Evolutionary conservation across 2,113 vertebrate genomes (phyloP).

Genomic region (Trematomus loennbergii): DNA sequence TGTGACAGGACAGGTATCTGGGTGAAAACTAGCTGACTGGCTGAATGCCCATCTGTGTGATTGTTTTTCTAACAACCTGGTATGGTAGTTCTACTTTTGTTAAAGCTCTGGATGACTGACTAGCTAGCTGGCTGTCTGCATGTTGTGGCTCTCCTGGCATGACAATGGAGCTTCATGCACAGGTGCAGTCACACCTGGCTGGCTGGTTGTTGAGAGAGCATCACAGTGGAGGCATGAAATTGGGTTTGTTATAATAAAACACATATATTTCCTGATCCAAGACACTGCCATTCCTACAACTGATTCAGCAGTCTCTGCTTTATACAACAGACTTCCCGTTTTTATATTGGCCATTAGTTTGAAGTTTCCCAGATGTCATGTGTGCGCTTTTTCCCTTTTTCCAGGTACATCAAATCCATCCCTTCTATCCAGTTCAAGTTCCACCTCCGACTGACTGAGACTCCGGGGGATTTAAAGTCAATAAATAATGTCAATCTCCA

Average conservation of each 20-base stretch:
- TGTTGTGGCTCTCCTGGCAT: conserved; percentile 18
- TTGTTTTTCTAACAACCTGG: conserved; percentile 20
- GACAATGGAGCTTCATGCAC: conserved; percentile 31
- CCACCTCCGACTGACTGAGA: conserved; percentile 35
- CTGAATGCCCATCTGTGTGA: conserved; percentile 3
- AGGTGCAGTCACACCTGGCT: conserved; percentile 33
- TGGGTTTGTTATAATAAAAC: not conserved
- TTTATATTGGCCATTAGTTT: conserved; percentile 36
- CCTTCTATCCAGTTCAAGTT: conserved; percentile 14
- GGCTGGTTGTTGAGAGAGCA: not conserved
- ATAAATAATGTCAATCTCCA: conserved; percentile 62
- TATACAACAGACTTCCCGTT: not conserved
- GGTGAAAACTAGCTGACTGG: not conserved
- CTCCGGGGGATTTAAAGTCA: conserved; percentile 49
- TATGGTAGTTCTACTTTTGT: conserved; percentile 13
- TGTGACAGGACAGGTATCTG: not conserved
- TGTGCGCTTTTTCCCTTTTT: conserved; percentile 24
- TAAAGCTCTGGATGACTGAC: conserved; percentile 21
- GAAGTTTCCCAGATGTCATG: conserved; percentile 8
- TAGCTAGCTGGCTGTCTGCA: not conserved
- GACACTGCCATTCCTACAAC: not conserved
- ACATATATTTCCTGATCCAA: not conserved
- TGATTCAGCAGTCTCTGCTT: conserved; percentile 2
- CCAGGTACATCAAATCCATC: conserved; percentile 47
- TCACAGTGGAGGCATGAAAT: conserved; percentile 28